These are phyloP conservation scores for Orchestes rusci DNA, from an alignment of 2,888 invertebrate genomes.

Conservation along the genomic window DNA sequence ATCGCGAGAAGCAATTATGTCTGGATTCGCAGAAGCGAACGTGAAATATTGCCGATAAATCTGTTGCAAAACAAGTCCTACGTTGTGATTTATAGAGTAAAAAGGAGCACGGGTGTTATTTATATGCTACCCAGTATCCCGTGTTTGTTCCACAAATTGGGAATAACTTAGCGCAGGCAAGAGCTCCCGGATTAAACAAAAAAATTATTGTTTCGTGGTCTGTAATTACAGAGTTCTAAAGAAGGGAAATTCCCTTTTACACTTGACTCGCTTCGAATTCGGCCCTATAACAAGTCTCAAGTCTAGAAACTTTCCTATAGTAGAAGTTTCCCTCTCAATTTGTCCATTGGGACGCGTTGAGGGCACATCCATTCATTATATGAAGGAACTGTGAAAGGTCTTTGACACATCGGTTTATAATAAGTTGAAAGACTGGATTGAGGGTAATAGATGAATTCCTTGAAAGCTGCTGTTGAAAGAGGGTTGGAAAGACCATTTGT, in stretches of 20 bases:
- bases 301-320: no score
- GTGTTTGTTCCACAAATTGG: slow-evolving; percentile 16
- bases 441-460: no score
- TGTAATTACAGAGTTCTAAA: no score
- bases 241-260: no score
- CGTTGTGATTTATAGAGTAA: slow-evolving; percentile 17
- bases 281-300: no score
- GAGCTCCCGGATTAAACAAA: no score
- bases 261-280: no score
- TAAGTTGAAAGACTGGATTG: slow-evolving; percentile 23
- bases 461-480: no score
- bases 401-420: slow-evolving; percentile 24
- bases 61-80: slow-evolving; percentile 15
- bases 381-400: slow-evolving; percentile 18
- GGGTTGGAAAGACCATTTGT: no score
- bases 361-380: slow-evolving; percentile 22
- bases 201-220: no score
- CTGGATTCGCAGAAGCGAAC: no score
- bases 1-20: no score
- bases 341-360: slow-evolving; percentile 23
- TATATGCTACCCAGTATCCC: slow-evolving; percentile 16
- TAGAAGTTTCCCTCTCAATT: slow-evolving; percentile 18
- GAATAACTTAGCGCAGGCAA: slow-evolving; percentile 15
- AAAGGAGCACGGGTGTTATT: slow-evolving; percentile 14
- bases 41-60: slow-evolving; percentile 21